Base-by-base conservation (phyloP, 2,888 invertebrate species). In the Oligia fasciuncula region DNA sequence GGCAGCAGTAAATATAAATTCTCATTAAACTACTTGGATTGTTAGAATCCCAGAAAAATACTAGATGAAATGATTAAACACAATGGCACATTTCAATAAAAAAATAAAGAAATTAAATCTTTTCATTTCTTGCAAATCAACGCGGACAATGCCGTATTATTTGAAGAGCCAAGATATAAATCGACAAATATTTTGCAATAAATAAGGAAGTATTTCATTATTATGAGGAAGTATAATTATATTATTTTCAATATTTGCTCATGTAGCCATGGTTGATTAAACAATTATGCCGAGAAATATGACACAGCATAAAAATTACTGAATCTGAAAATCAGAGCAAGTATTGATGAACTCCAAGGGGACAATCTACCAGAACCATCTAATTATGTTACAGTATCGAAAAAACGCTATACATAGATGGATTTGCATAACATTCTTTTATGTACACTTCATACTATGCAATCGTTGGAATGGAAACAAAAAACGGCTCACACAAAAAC, bases 381-480 rank as follows among this genome's bases (percentile, higher is more conserved):
- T 13, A 69, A 54, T 3, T 14, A 70, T 14, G 3, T 23, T 29
- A 79, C 43, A 66, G 13, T 2, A 69, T 57, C n/a, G 43, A 73
- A 77, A 65, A 57, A 54, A 69, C 49, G 40, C 67, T 65, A 81
- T 84, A 82, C 71, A 84, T 79, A 51, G 75, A 71, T 46, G 73
- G 71, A 54, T 82, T 76, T 76, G 71, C 62, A 79, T 77, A 75
- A 73, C 60, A 79, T 66, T 80, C 14, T 35, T 67, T 73, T 40
- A 46, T 74, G 29, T 73, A 79, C 43, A 71, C 43, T 43, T 19
- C 11, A 57, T 23, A 83, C 71, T 76, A 81, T 46, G 79, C 79
- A 70, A 76, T 63, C 81, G 54, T 75, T 83, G 84, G 77, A 85
- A 73, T 68, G 79, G 68, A 79, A 84, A 79, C 71, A 82, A 81